Percentiles rank a stretch among this genome's conserved stretches.
phyloP scores from a whole-genome alignment of 2,797 vertebrate genomes.

The Falco cherrug region DNA sequence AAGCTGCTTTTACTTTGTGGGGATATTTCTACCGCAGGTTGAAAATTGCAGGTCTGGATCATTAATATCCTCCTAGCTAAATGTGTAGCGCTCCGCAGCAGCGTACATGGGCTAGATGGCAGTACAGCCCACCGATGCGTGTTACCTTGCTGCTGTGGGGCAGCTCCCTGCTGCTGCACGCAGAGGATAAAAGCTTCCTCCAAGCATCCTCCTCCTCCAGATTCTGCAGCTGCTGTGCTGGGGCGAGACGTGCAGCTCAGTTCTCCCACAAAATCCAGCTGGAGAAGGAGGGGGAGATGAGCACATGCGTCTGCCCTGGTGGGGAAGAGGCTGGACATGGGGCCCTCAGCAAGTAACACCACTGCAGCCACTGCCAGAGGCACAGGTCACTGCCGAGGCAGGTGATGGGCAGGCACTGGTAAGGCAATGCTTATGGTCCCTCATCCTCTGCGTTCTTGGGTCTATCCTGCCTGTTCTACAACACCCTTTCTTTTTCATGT shows the following conservation, averaged over 20 bases:
- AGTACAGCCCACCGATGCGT: background rate
- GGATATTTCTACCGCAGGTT: background rate
- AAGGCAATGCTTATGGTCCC: background rate
- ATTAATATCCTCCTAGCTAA: background rate
- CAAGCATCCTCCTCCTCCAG: background rate
- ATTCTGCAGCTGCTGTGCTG: background rate
- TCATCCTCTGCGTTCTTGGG: background rate
- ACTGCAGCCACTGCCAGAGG: background rate
- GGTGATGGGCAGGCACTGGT: background rate
- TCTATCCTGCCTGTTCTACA: background rate
- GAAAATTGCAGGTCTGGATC: background rate
- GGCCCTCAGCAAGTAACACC: background rate
- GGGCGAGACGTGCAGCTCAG: background rate
- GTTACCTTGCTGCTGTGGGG: background rate
- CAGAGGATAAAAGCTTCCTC: background rate
- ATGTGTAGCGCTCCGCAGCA: rapidly evolving
- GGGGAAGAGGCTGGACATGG: background rate
- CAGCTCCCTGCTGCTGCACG: background rate
- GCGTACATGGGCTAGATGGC: background rate
- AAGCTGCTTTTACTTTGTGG: background rate
- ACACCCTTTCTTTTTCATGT: background rate
- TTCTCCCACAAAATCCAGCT: background rate
- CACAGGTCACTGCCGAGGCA: background rate
- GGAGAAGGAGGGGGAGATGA: background rate
- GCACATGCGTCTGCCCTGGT: rapidly evolving